Base-by-base conservation (phyloP, 2,888 invertebrate genomes). In the Ptychoptera albimana region DNA sequence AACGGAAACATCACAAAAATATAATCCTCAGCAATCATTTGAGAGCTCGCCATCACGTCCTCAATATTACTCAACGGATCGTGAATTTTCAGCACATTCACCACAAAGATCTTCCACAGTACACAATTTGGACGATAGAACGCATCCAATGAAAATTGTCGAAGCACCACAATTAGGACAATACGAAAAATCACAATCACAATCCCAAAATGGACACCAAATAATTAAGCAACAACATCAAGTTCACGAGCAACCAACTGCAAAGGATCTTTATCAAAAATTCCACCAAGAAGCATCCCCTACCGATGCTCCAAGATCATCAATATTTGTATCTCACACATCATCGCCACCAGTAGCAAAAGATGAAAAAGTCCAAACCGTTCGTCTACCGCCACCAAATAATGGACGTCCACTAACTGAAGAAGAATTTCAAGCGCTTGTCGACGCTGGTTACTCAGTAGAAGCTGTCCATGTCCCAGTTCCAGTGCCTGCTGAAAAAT, bases 401-500 rank as follows among this genome's bases (percentile, higher is more conserved):
- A 59, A 61, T 31, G 63, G 61, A 6, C 63, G 63, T 11, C 64
- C 65, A 1, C 51, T 65, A 5, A 62, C 61, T 12, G 60, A 65
- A 51, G 58, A 58, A 16, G 63, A 65, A 47, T 65, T 65, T 47
- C 64, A 65, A 48, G 63, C 64, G 1, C 55, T 65, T 9, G 55
- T 64, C 31, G 65, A 64, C 49, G 64, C 64, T n/a, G 64, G 64
- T 3, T 65, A 63, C 45, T 61, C 64, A 8, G 63, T 65, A 3
- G 58, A 60, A 46, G 64, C 64, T 1, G 61, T 64, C 5, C 64
- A 62, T 1, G 63, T 65, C 1, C 64, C 64, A 0, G 60, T 65
- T 8, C 64, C 65, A 31, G 60, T 64, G 4, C 63, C 64, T 2
- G 63, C 59, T 48, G 64, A 64, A 44, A 61, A 62, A 49, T 64